Evolutionary conservation across 2,113 vertebrate genomes (phyloP), one percentile per base, ranked within the genome.

Genomic region (Mugil cephalus): DNA sequence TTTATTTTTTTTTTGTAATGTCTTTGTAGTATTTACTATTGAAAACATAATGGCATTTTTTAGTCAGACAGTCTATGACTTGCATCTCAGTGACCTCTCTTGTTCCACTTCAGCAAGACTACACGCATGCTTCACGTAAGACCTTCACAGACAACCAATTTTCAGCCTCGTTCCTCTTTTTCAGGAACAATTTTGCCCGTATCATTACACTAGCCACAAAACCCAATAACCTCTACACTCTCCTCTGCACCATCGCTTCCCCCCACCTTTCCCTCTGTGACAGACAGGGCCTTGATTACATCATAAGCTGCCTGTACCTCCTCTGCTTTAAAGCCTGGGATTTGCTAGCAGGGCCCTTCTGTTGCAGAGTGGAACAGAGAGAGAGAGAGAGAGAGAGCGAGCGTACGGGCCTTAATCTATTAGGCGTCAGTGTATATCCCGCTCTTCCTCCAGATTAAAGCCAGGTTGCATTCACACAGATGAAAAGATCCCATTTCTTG

Each of bases 291-390:
- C 80, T 66, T 83, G 87, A 91, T 93, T 93, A 88, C 91, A 91
- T 93, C 89, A 91, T 94, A 93, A 94, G 77, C 91, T 86, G 75
- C 85, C 84, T 69, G 80, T 88, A 83, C 83, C 85, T 85, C 87
- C 77, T 84, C 81, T 75, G 87, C 80, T 90, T 87, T 89, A 93
- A 93, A 93, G 86, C 89, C 89, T 84, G 87, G 91, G 92, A 93
- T 93, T 93, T 93, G 91, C 78, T 76, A 56, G 80, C 87, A 52
- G 70, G 89, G 87, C 86, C 89, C 92, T 93, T 93, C 91, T 93
- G 91, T 88, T 90, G 84, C 83, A 62, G 85, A 85, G 82, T 48
- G 69, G 75, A 80, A 66, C 58, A 74, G 72, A 71, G 74, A 50
- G 56, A 78, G 64, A 79, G 83, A 80, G 77, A 87, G 24, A 30